These are phyloP conservation scores for Asarcornis scutulata DNA, from an alignment of 2,113 vertebrate species.

Conservation along the genomic window DNA sequence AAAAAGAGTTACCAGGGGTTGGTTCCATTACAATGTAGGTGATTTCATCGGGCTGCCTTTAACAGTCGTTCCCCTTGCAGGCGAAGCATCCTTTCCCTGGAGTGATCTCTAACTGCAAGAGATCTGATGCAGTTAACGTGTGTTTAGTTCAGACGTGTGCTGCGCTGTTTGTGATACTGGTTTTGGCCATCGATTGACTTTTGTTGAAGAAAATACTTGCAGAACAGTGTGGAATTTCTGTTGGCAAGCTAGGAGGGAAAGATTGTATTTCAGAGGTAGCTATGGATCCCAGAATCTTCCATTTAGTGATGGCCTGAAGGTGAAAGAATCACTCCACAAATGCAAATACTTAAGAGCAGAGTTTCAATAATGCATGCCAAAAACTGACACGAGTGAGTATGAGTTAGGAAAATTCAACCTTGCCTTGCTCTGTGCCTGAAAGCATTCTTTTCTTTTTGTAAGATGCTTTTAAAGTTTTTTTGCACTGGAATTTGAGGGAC, in stretches of 20 bases:
- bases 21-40: background rate
- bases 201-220: background rate
- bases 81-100: background rate
- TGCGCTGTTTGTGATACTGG: background rate
- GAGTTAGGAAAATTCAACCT: background rate
- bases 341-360: background rate
- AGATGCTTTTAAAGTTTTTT: background rate
- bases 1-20: background rate
- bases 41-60: background rate
- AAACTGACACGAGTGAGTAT: background rate
- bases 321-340: background rate
- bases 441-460: background rate
- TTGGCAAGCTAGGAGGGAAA: background rate
- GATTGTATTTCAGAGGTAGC: background rate
- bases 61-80: background rate
- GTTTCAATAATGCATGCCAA: background rate
- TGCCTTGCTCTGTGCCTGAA: background rate
- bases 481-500: background rate
- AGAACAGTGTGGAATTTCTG: slow-evolving; percentile 23
- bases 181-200: background rate
- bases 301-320: background rate
- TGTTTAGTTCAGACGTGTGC: background rate
- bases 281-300: background rate
- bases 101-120: background rate
- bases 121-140: background rate